Evolutionary conservation across 2,888 invertebrate species (phyloP), one percentile per base, ranked within the genome.

Genomic region (Boloria selene): DNA sequence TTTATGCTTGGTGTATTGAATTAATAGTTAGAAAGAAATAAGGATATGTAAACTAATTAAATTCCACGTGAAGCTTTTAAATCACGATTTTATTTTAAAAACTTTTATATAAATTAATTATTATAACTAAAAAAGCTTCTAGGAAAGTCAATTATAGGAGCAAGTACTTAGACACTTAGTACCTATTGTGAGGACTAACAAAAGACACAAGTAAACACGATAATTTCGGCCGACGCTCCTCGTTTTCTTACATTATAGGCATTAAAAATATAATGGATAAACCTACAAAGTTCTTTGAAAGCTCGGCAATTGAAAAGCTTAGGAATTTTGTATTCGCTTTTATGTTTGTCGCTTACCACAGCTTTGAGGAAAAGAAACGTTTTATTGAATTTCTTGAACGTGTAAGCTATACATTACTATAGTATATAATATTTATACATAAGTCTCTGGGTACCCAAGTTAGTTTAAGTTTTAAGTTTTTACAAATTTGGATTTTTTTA

Each of bases 211-310:
- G 50, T 61, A 65, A 65, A 70, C 59, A 68, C 59, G 67, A 72
- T 71, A 67, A 70, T 73, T 75, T 70, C 55, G 52, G 67, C 64
- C 65, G 53, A 70, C 72, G 73, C 74, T 75, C 70, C 72, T 67
- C 52, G 67, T 72, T 59, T 71, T 70, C 59, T 44, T 38, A 59
- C 6, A 16, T 44, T 42, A 51, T 50, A 18, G 53, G 58, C 53
- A 58, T 60, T 68, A 68, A 68, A 63, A 61, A 44, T 65, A 63
- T 65, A 65, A 68, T 61, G 64, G 45, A 60, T 60, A 53, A 51
- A 60, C 22, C 47, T 31, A 60, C 58, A 55, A 63, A 47, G 62
- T 69, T 14, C 31, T 59, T 56, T 44, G 22, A 45, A 58, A 45
- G 14, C 31, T 45, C 7, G 26, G 47, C 10, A 42, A 31, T 18